Conservation (phyloP, 1,140 invertebrate species). For the Formica selysi region DNA sequence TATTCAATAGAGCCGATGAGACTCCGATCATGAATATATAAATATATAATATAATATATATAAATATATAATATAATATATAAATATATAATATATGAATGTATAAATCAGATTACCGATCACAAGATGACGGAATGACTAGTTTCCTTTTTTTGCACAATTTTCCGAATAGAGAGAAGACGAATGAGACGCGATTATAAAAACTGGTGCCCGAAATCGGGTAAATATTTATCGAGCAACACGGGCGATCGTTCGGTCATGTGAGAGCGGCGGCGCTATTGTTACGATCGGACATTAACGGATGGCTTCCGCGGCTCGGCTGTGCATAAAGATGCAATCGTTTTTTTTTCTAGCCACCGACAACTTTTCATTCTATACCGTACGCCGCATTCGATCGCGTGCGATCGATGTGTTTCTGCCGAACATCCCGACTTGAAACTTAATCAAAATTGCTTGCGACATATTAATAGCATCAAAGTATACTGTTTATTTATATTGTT, state of each 20-base stretch:
- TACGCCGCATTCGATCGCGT: slow-evolving; percentile 21
- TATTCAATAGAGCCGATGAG: background rate
- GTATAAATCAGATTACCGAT: background rate
- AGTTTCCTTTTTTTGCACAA: background rate
- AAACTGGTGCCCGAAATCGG: slow-evolving; percentile 34
- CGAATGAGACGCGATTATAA: slow-evolving; percentile 48
- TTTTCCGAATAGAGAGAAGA: slow-evolving; percentile 14
- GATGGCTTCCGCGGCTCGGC: slow-evolving; percentile 78
- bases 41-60: background rate
- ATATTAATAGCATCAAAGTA: slow-evolving; percentile 7
- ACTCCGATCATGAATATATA: slow-evolving; percentile 29
- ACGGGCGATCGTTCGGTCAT: slow-evolving; percentile 69
- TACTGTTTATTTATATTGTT: background rate
- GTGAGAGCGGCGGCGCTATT: slow-evolving; percentile 71
- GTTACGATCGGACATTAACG: slow-evolving; percentile 81
- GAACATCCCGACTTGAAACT: background rate
- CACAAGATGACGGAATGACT: background rate
- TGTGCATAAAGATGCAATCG: slow-evolving; percentile 74
- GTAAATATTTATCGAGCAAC: slow-evolving; percentile 79
- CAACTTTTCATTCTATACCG: slow-evolving; percentile 37
- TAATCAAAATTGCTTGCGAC: slow-evolving; percentile 44
- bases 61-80: no score
- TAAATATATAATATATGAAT: no score
- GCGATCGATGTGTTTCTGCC: slow-evolving; percentile 40
- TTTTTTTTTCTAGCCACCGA: slow-evolving; percentile 51